Conservation (phyloP, 2,888 invertebrate genomes). For the Drosophila flavopinicola region DNA sequence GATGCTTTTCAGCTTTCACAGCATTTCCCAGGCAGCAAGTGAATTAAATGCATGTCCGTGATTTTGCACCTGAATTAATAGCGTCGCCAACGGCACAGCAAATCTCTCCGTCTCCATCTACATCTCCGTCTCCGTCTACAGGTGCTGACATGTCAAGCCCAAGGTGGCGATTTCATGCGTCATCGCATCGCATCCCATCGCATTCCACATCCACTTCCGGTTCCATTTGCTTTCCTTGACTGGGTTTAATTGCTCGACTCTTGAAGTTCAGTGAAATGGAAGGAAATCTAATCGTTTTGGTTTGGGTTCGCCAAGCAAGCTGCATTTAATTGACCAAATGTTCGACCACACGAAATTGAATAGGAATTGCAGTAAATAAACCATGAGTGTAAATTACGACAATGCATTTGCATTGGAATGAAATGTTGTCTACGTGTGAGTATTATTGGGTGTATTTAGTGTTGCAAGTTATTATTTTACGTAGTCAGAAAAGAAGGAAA, state of each 20-base stretch:
- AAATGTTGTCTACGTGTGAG: too few relatives aligned
- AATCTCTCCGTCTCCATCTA: slow-evolving; percentile 8
- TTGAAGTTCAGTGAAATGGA: slow-evolving; percentile 38
- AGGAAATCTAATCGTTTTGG: slow-evolving; percentile 30
- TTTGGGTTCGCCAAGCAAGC: slow-evolving; percentile 11
- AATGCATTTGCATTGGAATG: slow-evolving; percentile 7
- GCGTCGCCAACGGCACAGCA: slow-evolving; percentile 13
- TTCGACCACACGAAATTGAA: slow-evolving; percentile 23
- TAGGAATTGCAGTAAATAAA: slow-evolving; percentile 26
- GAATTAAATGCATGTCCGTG: slow-evolving; percentile 70
- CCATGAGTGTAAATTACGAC: slow-evolving; percentile 8
- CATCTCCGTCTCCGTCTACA: slow-evolving; percentile 1
- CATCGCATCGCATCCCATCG: slow-evolving; percentile 13
- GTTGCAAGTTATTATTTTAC: too few relatives aligned
- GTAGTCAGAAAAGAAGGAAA: too few relatives aligned
- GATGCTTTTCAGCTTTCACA: slow-evolving; percentile 32
- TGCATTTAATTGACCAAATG: slow-evolving; percentile 45
- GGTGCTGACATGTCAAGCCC: slow-evolving; percentile 37
- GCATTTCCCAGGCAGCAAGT: slow-evolving; percentile 51
- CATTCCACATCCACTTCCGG: too few relatives aligned
- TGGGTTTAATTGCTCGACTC: slow-evolving; percentile 24
- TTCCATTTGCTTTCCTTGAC: not conserved
- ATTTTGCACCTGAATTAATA: slow-evolving; percentile 64
- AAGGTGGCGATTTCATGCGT: slow-evolving; percentile 21
- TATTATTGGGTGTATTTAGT: too few relatives aligned